A percentile compares a stretch with the other conserved stretches of the same genome.
phyloP scores from a whole-genome alignment of 2,797 vertebrate species.

The Rhincodon typus region DNA sequence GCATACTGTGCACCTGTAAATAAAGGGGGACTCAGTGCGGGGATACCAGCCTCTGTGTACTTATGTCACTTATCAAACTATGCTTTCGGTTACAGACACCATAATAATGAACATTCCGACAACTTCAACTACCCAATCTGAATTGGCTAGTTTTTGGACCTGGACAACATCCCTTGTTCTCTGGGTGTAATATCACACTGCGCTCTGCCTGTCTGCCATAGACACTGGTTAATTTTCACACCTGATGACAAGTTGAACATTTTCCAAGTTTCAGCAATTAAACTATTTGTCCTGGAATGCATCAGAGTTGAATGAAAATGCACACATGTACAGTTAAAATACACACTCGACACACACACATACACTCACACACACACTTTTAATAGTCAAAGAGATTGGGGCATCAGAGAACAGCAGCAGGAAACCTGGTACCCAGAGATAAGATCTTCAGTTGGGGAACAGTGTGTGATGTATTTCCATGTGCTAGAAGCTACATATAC shows the following conservation, averaged over 20 bases:
- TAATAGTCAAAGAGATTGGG: too few relatives aligned
- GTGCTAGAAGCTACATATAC: too few relatives aligned
- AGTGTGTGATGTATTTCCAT: too few relatives aligned
- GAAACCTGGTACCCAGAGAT: not conserved
- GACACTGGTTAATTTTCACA: not conserved
- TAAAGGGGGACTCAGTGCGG: too few relatives aligned
- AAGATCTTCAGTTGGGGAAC: too few relatives aligned
- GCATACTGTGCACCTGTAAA: too few relatives aligned
- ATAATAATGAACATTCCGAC: not conserved
- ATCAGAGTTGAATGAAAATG: not conserved
- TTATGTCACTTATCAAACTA: too few relatives aligned
- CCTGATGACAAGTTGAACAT: not conserved
- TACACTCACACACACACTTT: too few relatives aligned
- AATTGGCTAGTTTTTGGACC: not conserved
- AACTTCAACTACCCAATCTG: not conserved
- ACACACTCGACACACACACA: too few relatives aligned
- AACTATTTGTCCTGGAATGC: not conserved
- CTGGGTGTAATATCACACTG: not conserved
- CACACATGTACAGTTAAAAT: too few relatives aligned
- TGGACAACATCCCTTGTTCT: not conserved
- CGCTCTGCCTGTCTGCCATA: not conserved
- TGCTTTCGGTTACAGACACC: not conserved
- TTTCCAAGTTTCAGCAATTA: not conserved
- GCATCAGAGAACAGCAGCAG: not conserved
- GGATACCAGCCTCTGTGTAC: too few relatives aligned